phyloP scores from a whole-genome alignment of 2,113 vertebrate species.

The Atherinomorus stipes region DNA sequence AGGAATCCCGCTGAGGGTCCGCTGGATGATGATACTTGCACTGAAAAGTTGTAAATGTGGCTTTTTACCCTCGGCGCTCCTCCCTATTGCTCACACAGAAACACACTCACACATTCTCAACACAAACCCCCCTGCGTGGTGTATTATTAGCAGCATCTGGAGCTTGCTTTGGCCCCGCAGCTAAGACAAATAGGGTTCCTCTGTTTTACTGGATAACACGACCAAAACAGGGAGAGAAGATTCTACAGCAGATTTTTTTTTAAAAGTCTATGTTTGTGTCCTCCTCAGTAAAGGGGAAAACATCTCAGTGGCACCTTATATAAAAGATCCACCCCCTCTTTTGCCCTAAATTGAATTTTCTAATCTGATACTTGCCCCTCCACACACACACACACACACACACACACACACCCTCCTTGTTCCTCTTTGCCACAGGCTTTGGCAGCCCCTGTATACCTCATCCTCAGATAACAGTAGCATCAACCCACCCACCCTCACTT shows the following conservation, averaged over 20 bases:
- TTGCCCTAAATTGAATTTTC: slow-evolving; percentile 73
- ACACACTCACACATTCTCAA: slow-evolving; percentile 44
- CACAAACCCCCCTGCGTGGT: slow-evolving; percentile 46
- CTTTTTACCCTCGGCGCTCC: slow-evolving; percentile 40
- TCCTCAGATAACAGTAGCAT: slow-evolving; percentile 65
- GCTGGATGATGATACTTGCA: slow-evolving; percentile 54
- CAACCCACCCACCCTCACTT: slow-evolving; percentile 70
- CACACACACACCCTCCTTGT: neutral
- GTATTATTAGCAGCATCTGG: slow-evolving; percentile 73
- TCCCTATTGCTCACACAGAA: slow-evolving; percentile 32
- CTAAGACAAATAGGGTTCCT: slow-evolving; percentile 61
- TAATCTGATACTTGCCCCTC: slow-evolving; percentile 65
- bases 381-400: no score
- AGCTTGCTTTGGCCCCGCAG: slow-evolving; percentile 52
- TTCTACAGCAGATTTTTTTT: slow-evolving; percentile 38
- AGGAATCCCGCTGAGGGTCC: slow-evolving; percentile 44
- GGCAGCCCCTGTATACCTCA: slow-evolving; percentile 56
- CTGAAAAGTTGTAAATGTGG: slow-evolving; percentile 46
- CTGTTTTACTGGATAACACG: slow-evolving; percentile 53
- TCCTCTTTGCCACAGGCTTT: slow-evolving; percentile 48
- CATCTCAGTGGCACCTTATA: slow-evolving; percentile 58
- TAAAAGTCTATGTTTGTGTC: slow-evolving; percentile 22
- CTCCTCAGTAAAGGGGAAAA: slow-evolving; percentile 28
- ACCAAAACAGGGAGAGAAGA: slow-evolving; percentile 43
- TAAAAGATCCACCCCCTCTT: slow-evolving; percentile 64